Percentiles rank a stretch among this genome's conserved stretches.
These are phyloP conservation scores for Ceratotherium simum DNA, from an alignment of 2,113 vertebrate genomes.

Conservation along the genomic window DNA sequence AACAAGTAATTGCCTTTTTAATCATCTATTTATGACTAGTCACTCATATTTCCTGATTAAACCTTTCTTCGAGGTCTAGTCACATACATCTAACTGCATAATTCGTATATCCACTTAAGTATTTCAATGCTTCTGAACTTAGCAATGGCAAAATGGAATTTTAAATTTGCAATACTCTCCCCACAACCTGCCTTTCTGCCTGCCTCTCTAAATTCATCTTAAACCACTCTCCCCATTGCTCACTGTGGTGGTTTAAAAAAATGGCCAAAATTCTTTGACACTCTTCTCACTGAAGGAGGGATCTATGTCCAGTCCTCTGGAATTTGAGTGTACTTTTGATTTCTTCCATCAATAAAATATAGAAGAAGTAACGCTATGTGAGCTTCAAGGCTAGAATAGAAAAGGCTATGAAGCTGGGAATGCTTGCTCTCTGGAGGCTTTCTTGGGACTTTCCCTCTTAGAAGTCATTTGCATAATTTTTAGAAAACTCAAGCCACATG, in stretches of 20 bases:
- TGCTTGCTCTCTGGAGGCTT: not conserved
- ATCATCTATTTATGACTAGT: not conserved
- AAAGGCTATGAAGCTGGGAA: not conserved
- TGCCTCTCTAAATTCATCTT: not conserved
- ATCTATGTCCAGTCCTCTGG: not conserved
- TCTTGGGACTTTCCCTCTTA: not conserved
- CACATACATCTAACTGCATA: not conserved
- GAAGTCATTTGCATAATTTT: not conserved
- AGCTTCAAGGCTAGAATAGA: not conserved
- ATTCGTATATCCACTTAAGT: not conserved
- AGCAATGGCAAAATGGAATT: not conserved
- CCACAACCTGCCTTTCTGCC: not conserved
- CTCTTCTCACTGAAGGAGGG: not conserved
- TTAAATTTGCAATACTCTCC: not conserved
- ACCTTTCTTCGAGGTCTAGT: not conserved
- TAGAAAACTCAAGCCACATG: not conserved
- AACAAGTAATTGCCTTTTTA: constrained; percentile 26
- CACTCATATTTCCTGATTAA: not conserved
- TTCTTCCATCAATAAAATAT: not conserved
- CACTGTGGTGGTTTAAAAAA: not conserved
- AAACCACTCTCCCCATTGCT: not conserved
- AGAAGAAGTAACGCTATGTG: not conserved
- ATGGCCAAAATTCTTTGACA: not conserved
- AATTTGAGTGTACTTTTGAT: not conserved
- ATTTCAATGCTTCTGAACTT: not conserved